phyloP scores from a whole-genome alignment of 1,140 invertebrate species.

The Pachypeltis micranthus region DNA sequence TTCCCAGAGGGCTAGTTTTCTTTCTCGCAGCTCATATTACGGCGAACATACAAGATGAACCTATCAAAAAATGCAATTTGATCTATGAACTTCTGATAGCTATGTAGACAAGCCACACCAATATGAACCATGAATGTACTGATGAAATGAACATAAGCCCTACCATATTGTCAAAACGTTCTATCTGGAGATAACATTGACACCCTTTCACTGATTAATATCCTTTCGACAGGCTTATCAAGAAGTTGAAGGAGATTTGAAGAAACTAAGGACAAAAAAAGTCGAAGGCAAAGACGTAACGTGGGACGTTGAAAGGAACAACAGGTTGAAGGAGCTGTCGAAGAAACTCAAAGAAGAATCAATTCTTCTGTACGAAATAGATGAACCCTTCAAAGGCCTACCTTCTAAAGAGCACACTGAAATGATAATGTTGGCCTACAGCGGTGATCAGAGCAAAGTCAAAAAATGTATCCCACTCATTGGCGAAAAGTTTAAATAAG shows the following conservation, averaged over 20 bases:
- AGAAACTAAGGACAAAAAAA: constrained; percentile 31
- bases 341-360: constrained; percentile 29
- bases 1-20: too few species aligned
- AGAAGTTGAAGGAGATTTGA: constrained; percentile 32
- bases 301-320: constrained; percentile 36
- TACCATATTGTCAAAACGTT: too few species aligned
- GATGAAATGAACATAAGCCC: too few species aligned
- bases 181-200: too few species aligned
- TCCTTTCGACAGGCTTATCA: constrained; percentile 27
- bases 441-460: constrained; percentile 32
- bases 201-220: too few species aligned
- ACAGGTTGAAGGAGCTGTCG: constrained; percentile 26
- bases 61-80: too few species aligned
- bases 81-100: too few species aligned
- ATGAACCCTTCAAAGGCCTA: constrained; percentile 29
- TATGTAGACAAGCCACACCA: too few species aligned
- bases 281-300: constrained; percentile 30
- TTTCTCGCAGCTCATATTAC: too few species aligned
- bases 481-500: constrained; percentile 28
- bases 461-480: constrained; percentile 33
- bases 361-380: constrained; percentile 31
- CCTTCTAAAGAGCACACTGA: constrained; percentile 32
- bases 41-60: too few species aligned
- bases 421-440: constrained; percentile 36
- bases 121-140: too few species aligned